phyloP scores from a whole-genome alignment of 2,888 invertebrate species.

The Lycaena phlaeas region DNA sequence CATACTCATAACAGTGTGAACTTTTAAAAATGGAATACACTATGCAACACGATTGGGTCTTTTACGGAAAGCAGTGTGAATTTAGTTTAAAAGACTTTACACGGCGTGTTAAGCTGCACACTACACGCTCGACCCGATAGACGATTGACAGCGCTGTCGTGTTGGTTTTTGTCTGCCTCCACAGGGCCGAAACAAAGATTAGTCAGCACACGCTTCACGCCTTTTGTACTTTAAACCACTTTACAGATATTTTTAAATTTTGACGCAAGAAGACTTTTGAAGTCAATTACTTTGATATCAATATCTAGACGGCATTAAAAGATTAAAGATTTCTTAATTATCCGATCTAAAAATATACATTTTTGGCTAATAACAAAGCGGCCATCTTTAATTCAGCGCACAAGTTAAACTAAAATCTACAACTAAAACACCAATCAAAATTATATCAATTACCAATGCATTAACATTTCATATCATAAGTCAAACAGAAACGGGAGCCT shows the following conservation, averaged over 20 bases:
- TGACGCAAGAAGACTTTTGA: too few species aligned
- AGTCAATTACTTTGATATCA: too few species aligned
- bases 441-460: conserved; percentile 73
- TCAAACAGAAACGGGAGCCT: conserved; percentile 61
- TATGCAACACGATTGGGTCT: not conserved
- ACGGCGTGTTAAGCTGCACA: conserved; percentile 1
- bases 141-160: conserved; percentile 46
- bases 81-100: conserved; percentile 8
- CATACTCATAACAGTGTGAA: too few species aligned
- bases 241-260: too few species aligned
- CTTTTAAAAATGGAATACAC: too few species aligned
- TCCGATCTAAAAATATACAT: too few species aligned
- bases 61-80: not conserved
- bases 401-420: too few species aligned
- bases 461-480: conserved; percentile 71
- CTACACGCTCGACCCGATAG: conserved; percentile 12
- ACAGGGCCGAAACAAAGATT: conserved; percentile 38
- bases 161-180: conserved; percentile 33
- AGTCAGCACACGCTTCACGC: conserved; percentile 40
- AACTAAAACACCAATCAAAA: conserved; percentile 54
- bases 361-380: too few species aligned
- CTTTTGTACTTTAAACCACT: too few species aligned
- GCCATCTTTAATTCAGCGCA: too few species aligned
- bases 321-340: too few species aligned
- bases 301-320: too few species aligned